A percentile compares a stretch with the other conserved stretches of the same genome.
phyloP scores from a whole-genome alignment of 1,140 invertebrate genomes.

The Frieseomelitta varia region DNA sequence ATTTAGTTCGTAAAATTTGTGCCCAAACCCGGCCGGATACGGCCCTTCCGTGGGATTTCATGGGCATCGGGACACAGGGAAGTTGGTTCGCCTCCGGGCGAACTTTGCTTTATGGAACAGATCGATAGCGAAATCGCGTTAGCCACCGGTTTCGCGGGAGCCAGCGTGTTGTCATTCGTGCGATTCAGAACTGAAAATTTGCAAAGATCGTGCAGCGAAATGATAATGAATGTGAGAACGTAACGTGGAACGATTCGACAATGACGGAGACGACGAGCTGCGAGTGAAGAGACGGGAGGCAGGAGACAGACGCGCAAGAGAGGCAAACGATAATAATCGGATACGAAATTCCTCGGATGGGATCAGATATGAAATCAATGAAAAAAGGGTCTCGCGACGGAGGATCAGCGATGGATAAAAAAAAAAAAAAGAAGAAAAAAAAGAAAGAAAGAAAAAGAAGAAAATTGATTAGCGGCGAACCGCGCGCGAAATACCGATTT shows the following conservation, averaged over 20 bases:
- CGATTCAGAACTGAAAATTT: slow-evolving; percentile 17
- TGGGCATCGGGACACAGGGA: slow-evolving; percentile 16
- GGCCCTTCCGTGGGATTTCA: slow-evolving; percentile 39
- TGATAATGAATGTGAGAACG: no score
- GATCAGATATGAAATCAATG: slow-evolving; percentile 59
- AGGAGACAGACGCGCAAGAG: neutral
- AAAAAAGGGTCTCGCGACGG: slow-evolving; percentile 31
- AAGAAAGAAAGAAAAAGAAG: no score
- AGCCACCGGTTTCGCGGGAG: neutral
- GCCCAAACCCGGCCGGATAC: slow-evolving; percentile 39
- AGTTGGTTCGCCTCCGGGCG: slow-evolving; percentile 31
- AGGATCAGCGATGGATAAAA: slow-evolving; percentile 53
- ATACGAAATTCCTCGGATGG: slow-evolving; percentile 18
- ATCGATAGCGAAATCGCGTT: slow-evolving; percentile 34
- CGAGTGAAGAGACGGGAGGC: no score
- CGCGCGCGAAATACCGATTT: slow-evolving; percentile 70
- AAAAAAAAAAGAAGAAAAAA: slow-evolving; percentile 26
- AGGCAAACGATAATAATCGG: slow-evolving; percentile 4
- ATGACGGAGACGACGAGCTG: no score
- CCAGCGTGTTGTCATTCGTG: neutral
- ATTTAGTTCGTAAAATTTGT: slow-evolving; percentile 74
- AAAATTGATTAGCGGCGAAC: slow-evolving; percentile 67
- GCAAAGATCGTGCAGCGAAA: no score
- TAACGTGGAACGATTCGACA: no score
- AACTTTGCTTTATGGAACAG: slow-evolving; percentile 38